Percentiles rank a stretch among this genome's conserved stretches.
Evolutionary conservation across 1,140 invertebrate genomes (phyloP).

Genomic region (Batillaria attramentaria): DNA sequence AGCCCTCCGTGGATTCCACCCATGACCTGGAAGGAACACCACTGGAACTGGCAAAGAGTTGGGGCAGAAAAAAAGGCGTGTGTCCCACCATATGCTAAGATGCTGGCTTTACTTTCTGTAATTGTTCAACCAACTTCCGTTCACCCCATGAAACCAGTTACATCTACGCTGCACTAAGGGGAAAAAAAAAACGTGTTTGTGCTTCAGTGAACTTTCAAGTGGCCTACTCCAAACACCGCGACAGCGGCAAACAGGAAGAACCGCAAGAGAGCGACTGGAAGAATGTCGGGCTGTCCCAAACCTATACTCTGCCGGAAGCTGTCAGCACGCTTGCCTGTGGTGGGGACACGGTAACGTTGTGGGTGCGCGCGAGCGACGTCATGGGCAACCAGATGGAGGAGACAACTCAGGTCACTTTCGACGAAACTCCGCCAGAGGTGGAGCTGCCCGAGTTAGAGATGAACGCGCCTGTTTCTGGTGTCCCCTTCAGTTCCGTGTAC

Average conservation of each 20-base stretch:
- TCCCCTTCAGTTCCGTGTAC: conserved; percentile 5
- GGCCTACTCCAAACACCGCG: too few relatives aligned
- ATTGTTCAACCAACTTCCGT: too few relatives aligned
- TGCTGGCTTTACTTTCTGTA: too few relatives aligned
- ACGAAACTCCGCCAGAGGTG: neutral
- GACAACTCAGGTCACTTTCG: conserved; percentile 1
- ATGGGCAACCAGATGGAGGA: conserved; percentile 14
- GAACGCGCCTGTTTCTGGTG: neutral
- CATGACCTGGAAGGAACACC: too few relatives aligned
- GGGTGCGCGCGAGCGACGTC: conserved; percentile 32
- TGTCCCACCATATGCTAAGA: too few relatives aligned
- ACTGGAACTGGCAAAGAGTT: too few relatives aligned
- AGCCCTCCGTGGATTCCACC: too few relatives aligned
- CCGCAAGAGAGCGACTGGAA: conserved; percentile 26
- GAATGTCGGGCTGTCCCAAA: neutral
- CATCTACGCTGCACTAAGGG: too few relatives aligned
- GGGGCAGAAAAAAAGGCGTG: too few relatives aligned
- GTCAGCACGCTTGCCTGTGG: neutral
- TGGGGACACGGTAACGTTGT: neutral
- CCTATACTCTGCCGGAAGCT: neutral
- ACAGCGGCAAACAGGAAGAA: too few relatives aligned
- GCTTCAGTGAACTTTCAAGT: neutral
- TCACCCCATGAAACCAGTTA: too few relatives aligned
- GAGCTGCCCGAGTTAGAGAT: neutral
- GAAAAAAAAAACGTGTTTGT: too few relatives aligned